These are phyloP conservation scores for Sterna hirundo DNA, from an alignment of 2,113 vertebrate species.

Conservation along the genomic window DNA sequence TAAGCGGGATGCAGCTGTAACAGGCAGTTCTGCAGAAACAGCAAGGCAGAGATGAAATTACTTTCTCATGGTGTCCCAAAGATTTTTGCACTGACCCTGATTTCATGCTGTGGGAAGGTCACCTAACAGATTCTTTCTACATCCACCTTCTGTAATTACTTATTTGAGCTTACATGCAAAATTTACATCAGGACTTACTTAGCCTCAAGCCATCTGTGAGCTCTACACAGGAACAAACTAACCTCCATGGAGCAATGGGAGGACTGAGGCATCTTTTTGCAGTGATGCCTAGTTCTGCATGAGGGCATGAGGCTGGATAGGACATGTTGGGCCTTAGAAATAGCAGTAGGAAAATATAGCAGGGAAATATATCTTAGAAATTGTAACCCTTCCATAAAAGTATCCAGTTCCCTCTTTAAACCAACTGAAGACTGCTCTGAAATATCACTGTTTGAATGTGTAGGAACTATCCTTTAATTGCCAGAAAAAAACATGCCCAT, in stretches of 20 bases:
- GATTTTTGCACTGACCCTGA: not conserved
- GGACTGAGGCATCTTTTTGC: not conserved
- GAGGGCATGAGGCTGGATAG: not conserved
- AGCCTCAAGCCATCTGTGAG: not conserved
- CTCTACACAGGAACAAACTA: not conserved
- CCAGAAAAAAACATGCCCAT: not conserved
- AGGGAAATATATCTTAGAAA: not conserved
- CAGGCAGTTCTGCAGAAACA: not conserved
- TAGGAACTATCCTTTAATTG: not conserved
- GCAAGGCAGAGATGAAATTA: not conserved
- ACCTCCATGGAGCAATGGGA: not conserved
- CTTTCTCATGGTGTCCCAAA: not conserved
- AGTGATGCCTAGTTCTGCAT: not conserved
- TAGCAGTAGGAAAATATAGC: not conserved
- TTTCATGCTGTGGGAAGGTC: not conserved
- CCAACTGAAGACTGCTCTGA: not conserved
- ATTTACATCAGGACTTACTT: not conserved
- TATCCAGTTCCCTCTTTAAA: not conserved
- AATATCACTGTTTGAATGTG: not conserved
- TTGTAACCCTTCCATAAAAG: not conserved
- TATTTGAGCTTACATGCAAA: not conserved
- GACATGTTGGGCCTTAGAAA: not conserved
- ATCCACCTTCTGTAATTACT: not conserved
- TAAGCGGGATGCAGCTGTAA: not conserved
- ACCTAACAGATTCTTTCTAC: not conserved